Base-by-base conservation (phyloP, 2,888 invertebrate genomes). In the Melieria crassipennis region DNA sequence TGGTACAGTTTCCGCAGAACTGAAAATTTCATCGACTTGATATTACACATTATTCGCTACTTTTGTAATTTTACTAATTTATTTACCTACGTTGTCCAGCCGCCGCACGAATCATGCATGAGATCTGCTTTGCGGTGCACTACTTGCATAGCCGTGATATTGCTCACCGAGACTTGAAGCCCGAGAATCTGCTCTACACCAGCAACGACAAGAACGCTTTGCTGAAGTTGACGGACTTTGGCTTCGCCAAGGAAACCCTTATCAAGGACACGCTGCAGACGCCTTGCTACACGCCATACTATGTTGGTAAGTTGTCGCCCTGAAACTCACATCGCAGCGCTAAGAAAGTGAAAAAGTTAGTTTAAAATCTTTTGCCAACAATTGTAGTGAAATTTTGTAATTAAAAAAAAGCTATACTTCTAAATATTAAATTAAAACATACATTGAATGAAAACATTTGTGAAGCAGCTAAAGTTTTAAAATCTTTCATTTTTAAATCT, bases 231-330 rank as follows among this genome's bases (percentile, higher is more conserved):
- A 99, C 99, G 1, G 99, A 99, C 88, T 99, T 99, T 87, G 99
- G 99, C 7, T 99, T 99, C 88, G 99, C 99, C 11, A 99, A 99
- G 86, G 97, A 97, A 87, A 96, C 96, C 0, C 84, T 90, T 30
- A 89, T 92, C 16, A 93, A 94, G 68, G 95, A 97, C 80, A 95
- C 96, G 0, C 87, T 99, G 70, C 96, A 98, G 86, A 99, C 99
- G 0, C 99, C 99, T 0, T 99, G 99, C 84, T 99, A 99, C 83
- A 99, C 99, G 9, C 99, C 99, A 0, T 99, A 99, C 85, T 99
- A 99, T 88, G 99, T 98, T 80, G 97, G 93, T 93, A 86, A 88
- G 91, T 86, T 43, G 48, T 9, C 5, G 1, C 10, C 42, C 42
- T 13, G n/a, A 11, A 45, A 61, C 30, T 30, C 30, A 30, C 30